These are phyloP conservation scores for Troides helena DNA, from an alignment of 2,888 invertebrate genomes.

Conservation along the genomic window DNA sequence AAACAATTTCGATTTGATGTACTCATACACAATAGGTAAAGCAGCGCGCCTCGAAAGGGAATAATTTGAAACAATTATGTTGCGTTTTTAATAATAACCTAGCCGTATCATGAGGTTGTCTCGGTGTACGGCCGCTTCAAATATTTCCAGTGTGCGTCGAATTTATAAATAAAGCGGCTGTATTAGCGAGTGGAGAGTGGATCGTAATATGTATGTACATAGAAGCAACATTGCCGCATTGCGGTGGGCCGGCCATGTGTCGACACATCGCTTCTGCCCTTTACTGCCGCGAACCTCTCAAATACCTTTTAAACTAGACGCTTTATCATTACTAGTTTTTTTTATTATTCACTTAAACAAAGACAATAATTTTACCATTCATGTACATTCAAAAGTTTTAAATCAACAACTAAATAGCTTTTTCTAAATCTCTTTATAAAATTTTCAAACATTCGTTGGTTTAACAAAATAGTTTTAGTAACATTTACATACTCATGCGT, in stretches of 20 bases:
- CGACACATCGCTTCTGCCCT: slow-evolving; percentile 74
- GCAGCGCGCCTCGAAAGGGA: slow-evolving; percentile 10
- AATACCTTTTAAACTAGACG: slow-evolving; percentile 49
- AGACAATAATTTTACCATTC: not conserved
- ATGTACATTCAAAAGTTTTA: not conserved
- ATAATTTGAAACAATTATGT: slow-evolving; percentile 27
- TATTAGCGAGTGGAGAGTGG: slow-evolving; percentile 61
- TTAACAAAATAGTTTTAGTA: not conserved
- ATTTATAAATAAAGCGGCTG: slow-evolving; percentile 56
- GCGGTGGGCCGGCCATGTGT: slow-evolving; percentile 72
- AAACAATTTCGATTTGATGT: not conserved
- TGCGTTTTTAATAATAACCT: slow-evolving; percentile 30
- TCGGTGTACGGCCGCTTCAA: slow-evolving; percentile 32
- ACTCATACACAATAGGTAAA: not conserved
- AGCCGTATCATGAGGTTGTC: slow-evolving; percentile 28
- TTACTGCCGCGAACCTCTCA: slow-evolving; percentile 52
- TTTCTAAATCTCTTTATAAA: not conserved
- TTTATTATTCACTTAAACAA: not conserved
- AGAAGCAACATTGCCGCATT: slow-evolving; percentile 74
- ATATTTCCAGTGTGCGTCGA: slow-evolving; percentile 42
- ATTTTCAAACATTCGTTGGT: not conserved
- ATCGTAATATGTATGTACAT: slow-evolving; percentile 68
- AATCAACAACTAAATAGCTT: not conserved
- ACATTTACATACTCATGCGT: not conserved
- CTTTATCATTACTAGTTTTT: slow-evolving; percentile 5